Conservation (phyloP, 2,888 invertebrate genomes). For the Ormyrus labotus region DNA sequence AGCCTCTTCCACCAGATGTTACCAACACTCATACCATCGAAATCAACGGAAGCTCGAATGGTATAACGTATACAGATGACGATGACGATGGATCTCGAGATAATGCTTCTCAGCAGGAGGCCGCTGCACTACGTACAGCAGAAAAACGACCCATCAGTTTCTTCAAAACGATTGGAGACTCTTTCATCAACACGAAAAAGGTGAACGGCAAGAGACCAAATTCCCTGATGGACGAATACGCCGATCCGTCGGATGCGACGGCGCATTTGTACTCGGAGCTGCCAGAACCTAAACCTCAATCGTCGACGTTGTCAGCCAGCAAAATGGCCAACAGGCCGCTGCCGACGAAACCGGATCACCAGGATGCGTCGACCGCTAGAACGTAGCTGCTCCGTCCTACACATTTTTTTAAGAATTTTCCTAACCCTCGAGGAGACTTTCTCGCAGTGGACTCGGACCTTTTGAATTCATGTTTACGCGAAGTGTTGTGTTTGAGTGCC, state of each 20-base stretch:
- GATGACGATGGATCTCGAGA: conserved; percentile 38
- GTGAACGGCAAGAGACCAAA: conserved; percentile 63
- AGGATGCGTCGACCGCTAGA: conserved; percentile 60
- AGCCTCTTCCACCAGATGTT: conserved; percentile 70
- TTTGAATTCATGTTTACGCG: conserved; percentile 11
- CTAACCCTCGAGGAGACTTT: conserved; percentile 27
- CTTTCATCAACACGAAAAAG: conserved; percentile 66
- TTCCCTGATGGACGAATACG: conserved; percentile 77
- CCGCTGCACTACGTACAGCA: background rate
- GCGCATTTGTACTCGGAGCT: conserved; percentile 79
- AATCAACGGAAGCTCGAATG: conserved; percentile 58
- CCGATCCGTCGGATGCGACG: conserved; percentile 78
- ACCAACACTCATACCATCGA: conserved; percentile 65
- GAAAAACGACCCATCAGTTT: conserved; percentile 77
- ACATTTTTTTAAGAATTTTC: background rate
- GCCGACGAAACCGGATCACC: conserved; percentile 80
- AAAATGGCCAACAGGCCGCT: conserved; percentile 84
- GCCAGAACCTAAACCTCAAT: conserved; percentile 72
- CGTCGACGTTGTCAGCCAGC: conserved; percentile 72
- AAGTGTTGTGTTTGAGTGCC: background rate
- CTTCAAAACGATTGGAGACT: conserved; percentile 80
- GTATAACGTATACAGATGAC: conserved; percentile 31
- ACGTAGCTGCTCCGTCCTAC: conserved; percentile 57
- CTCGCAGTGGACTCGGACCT: background rate
- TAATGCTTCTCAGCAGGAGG: conserved; percentile 48